These are phyloP conservation scores for Adoxophyes honmai DNA, from an alignment of 1,140 invertebrate species.

Conservation along the genomic window DNA sequence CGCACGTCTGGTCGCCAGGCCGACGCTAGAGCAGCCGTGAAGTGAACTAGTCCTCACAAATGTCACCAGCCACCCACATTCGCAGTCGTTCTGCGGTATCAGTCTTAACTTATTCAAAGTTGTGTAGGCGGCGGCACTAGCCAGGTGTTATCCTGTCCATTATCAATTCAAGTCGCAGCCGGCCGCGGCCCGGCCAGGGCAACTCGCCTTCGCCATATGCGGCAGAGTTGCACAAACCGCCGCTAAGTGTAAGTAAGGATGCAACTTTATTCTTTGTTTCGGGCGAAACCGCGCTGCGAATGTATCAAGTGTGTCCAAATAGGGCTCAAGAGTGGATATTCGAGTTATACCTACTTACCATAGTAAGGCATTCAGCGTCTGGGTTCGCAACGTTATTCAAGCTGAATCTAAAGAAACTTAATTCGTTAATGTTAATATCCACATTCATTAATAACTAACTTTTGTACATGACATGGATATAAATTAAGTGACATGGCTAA, in stretches of 20 bases:
- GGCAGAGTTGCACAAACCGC: constrained; percentile 19
- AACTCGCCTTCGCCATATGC: constrained; percentile 29
- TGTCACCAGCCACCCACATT: too few species aligned
- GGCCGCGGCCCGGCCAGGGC: constrained; percentile 16
- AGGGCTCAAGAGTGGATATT: neutral
- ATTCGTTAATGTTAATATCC: too few species aligned
- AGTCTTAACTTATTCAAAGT: constrained; percentile 6
- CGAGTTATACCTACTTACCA: neutral
- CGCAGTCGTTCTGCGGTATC: too few species aligned
- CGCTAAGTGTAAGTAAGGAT: constrained; percentile 21
- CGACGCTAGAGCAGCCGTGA: too few species aligned
- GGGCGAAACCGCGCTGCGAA: neutral
- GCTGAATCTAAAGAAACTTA: too few species aligned
- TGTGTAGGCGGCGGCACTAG: constrained; percentile 20
- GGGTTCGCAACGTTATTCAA: too few species aligned
- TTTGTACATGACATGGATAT: too few species aligned
- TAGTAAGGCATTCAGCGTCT: too few species aligned
- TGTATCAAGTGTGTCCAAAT: neutral
- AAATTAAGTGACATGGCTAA: too few species aligned
- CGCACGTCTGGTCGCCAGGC: too few species aligned
- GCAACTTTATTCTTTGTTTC: constrained; percentile 40
- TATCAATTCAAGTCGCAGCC: constrained; percentile 47
- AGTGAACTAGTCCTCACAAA: too few species aligned
- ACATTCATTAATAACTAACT: too few species aligned
- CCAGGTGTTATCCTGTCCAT: constrained; percentile 58